Conservation (phyloP, 2,888 invertebrate species). For the Cantharis rufa region DNA sequence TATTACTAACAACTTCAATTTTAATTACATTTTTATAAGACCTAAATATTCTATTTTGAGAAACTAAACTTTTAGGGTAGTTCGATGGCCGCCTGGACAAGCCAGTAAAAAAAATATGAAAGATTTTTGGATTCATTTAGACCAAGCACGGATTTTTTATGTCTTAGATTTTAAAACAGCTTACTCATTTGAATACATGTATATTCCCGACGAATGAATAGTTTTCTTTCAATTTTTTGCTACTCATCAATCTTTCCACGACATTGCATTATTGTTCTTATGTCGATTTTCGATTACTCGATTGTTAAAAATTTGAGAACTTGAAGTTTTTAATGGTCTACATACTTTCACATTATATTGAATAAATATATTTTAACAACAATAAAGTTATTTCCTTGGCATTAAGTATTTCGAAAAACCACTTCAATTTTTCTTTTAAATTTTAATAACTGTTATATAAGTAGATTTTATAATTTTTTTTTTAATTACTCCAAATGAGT, state of each 20-base stretch:
- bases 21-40: neutral
- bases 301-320: constrained; percentile 5
- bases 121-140: constrained; percentile 20
- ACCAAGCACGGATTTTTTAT: constrained; percentile 6
- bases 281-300: constrained; percentile 13
- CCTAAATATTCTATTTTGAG: neutral
- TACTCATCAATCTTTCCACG: constrained; percentile 21
- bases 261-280: constrained; percentile 20
- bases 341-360: neutral
- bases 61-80: neutral
- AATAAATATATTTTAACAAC: neutral
- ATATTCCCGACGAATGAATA: constrained; percentile 11
- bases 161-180: constrained; percentile 15
- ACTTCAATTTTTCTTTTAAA: no score
- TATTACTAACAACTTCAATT: neutral
- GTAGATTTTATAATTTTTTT: no score
- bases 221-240: constrained; percentile 15
- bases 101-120: neutral
- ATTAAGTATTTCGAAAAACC: no score
- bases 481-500: neutral
- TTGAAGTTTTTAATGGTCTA: constrained; percentile 4
- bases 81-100: neutral
- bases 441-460: no score
- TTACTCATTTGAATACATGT: constrained; percentile 25
- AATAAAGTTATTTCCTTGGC: no score